Percentiles rank a stretch among this genome's conserved stretches.
Conservation (phyloP, 92 coral and sea anemone species). For the Actinostola sp. region DNA sequence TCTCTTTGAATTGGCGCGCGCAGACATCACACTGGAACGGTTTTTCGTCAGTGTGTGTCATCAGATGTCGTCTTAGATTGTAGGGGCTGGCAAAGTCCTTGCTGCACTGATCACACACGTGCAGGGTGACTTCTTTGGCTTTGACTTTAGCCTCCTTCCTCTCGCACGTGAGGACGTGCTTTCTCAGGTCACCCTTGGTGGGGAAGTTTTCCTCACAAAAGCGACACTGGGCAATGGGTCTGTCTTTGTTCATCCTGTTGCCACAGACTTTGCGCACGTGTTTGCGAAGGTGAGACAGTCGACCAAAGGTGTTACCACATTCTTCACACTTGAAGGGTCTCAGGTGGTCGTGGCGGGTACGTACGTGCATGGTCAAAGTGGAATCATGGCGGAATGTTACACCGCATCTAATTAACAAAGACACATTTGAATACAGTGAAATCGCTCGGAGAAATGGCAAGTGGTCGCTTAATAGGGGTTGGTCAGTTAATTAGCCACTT, state of each 20-base stretch:
- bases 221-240: conserved; percentile 97
- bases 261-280: conserved; percentile 99
- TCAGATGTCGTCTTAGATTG: conserved; percentile 93
- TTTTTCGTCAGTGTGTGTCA: conserved; percentile 98
- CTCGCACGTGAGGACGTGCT: conserved; percentile 90
- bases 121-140: conserved; percentile 92
- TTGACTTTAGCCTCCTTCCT: conserved; percentile 82
- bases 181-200: conserved; percentile 95
- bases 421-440: too few relatives aligned
- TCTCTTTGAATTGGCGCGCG: conserved; percentile 92
- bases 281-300: conserved; percentile 92
- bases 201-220: conserved; percentile 96
- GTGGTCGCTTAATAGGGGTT: too few relatives aligned
- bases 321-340: conserved; percentile 98
- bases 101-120: conserved; percentile 94
- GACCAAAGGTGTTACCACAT: conserved; percentile 95
- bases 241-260: conserved; percentile 92
- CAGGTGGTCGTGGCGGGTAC: conserved; percentile 98
- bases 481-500: too few relatives aligned
- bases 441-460: too few relatives aligned
- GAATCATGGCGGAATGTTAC: conserved; percentile 98
- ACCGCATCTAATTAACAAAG: conserved; percentile 66
- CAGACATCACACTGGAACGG: conserved; percentile 95
- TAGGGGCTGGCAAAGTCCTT: conserved; percentile 99
- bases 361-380: conserved; percentile 96